phyloP scores from a whole-genome alignment of 1,140 invertebrate genomes.

The Euura lappo region DNA sequence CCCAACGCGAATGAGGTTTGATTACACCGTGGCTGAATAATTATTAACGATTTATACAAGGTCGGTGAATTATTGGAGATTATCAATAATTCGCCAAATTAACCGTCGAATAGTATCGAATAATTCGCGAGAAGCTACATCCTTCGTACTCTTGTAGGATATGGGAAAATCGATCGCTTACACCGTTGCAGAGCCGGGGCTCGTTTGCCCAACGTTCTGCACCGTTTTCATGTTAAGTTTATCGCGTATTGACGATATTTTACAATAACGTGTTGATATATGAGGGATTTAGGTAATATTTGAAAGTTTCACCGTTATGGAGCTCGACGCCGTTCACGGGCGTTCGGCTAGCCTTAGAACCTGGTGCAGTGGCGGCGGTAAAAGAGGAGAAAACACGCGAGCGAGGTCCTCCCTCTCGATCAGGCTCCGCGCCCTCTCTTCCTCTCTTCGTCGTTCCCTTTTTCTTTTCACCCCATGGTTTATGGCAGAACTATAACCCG shows the following conservation, averaged over 20 bases:
- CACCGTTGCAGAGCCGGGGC: no score
- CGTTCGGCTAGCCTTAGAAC: not conserved
- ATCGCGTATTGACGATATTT: conserved; percentile 34
- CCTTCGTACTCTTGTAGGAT: no score
- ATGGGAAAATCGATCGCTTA: not conserved
- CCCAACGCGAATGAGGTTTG: not conserved
- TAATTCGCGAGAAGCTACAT: no score
- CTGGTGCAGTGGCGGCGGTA: not conserved
- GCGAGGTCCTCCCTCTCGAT: not conserved
- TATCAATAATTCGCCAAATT: no score
- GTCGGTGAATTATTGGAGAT: no score
- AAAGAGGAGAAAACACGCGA: no score
- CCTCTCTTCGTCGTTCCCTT: not conserved
- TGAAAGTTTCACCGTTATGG: conserved; percentile 25
- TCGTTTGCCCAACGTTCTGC: no score
- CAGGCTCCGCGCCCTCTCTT: not conserved
- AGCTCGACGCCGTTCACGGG: not conserved
- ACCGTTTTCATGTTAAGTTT: conserved; percentile 20
- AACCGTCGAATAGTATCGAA: no score
- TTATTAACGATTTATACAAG: no score
- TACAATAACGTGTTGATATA: conserved; percentile 29
- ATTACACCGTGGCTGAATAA: not conserved
- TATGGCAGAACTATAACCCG: not conserved
- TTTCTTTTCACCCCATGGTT: conserved; percentile 1
- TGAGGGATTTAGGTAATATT: conserved; percentile 29